phyloP scores from a whole-genome alignment of 2,888 invertebrate genomes.

The Lysandra bellargus region DNA sequence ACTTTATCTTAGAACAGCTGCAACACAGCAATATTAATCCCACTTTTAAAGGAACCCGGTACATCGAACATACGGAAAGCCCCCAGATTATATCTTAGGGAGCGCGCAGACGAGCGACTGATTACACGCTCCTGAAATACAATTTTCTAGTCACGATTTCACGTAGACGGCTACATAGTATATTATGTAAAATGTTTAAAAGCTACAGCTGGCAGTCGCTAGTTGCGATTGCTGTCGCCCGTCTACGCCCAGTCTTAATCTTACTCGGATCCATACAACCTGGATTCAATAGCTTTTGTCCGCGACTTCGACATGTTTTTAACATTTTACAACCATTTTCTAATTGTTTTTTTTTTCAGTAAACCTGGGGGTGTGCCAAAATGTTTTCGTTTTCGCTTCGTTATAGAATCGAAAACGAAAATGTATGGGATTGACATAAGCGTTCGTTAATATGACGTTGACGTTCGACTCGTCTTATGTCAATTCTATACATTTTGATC shows the following conservation, averaged over 20 bases:
- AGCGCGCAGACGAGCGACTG: not conserved
- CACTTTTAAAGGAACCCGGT: slow-evolving; percentile 48
- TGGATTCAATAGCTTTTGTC: slow-evolving; percentile 6
- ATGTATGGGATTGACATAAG: too few species aligned
- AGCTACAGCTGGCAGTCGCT: not conserved
- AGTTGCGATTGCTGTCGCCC: not conserved
- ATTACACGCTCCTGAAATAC: not conserved
- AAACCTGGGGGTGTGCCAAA: not conserved
- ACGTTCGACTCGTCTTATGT: too few species aligned
- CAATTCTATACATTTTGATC: too few species aligned
- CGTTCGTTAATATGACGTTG: too few species aligned
- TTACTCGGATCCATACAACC: not conserved
- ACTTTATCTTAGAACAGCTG: slow-evolving; percentile 49
- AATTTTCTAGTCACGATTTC: not conserved
- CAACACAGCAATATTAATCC: slow-evolving; percentile 57
- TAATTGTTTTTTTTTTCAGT: not conserved
- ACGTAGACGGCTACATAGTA: not conserved
- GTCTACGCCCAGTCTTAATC: not conserved
- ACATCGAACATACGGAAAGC: slow-evolving; percentile 32
- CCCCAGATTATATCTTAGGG: not conserved
- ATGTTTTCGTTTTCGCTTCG: too few species aligned
- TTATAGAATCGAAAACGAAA: too few species aligned
- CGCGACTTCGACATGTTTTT: not conserved
- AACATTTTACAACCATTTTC: not conserved
- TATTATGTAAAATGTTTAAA: not conserved